Conservation (phyloP, 2,888 invertebrate species). For the Strigamia transsilvanica region DNA sequence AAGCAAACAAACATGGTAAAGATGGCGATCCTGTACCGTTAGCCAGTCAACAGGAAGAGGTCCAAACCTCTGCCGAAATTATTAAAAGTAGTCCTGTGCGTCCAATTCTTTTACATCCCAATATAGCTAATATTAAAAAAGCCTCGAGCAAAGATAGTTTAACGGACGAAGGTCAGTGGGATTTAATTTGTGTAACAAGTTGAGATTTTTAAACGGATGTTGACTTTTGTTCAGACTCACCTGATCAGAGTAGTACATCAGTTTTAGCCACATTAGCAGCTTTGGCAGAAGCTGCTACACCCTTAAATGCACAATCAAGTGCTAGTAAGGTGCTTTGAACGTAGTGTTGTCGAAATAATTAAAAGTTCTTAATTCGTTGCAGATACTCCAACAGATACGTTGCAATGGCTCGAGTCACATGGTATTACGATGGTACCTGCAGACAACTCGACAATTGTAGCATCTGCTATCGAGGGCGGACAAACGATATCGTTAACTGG, state of each 20-base stretch:
- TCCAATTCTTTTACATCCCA: slow-evolving; percentile 55
- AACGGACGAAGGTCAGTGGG: slow-evolving; percentile 38
- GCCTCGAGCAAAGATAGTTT: slow-evolving; percentile 23
- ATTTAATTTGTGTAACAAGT: neutral
- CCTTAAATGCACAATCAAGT: slow-evolving; percentile 58
- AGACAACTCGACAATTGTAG: slow-evolving; percentile 77
- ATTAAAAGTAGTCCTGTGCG: slow-evolving; percentile 49
- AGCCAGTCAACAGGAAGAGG: slow-evolving; percentile 52
- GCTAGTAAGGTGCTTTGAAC: slow-evolving; percentile 54
- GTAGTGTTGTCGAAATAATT: neutral
- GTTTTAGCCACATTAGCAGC: slow-evolving; percentile 65
- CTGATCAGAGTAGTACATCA: slow-evolving; percentile 64
- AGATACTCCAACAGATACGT: slow-evolving; percentile 60
- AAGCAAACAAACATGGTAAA: slow-evolving; percentile 36
- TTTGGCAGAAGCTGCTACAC: slow-evolving; percentile 64
- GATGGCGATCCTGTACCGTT: slow-evolving; percentile 23
- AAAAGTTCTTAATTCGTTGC: neutral
- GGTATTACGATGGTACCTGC: slow-evolving; percentile 86
- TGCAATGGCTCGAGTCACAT: slow-evolving; percentile 79
- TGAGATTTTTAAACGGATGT: neutral
- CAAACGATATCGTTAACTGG: slow-evolving; percentile 80
- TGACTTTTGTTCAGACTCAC: slow-evolving; percentile 56
- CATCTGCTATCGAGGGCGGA: slow-evolving; percentile 83
- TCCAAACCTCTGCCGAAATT: slow-evolving; percentile 34
- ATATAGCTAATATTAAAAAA: slow-evolving; percentile 51